phyloP scores from a whole-genome alignment of 1,140 invertebrate genomes.

The Drosophila mojavensis region DNA sequence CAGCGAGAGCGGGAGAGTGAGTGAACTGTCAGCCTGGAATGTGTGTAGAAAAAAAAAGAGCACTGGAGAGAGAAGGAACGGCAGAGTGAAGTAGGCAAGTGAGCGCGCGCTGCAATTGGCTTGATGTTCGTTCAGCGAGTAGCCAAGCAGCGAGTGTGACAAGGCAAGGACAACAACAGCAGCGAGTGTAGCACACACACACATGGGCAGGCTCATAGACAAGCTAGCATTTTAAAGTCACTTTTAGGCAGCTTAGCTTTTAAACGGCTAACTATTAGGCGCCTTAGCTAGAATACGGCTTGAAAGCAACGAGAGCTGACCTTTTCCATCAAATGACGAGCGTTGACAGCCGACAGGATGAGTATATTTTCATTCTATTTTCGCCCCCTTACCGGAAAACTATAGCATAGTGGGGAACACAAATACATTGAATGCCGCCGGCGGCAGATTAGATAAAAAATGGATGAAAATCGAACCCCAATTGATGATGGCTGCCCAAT shows the following conservation, averaged over 20 bases:
- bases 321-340: conserved; percentile 26
- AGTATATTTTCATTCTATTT: not conserved
- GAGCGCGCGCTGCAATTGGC: conserved; percentile 40
- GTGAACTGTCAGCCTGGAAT: not conserved
- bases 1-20: not conserved
- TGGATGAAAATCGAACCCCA: conserved; percentile 21
- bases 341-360: conserved; percentile 15
- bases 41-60: conserved; percentile 10
- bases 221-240: conserved; percentile 34
- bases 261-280: conserved; percentile 12
- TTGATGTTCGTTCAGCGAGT: conserved; percentile 15
- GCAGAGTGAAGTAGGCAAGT: conserved; percentile 3
- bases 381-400: conserved; percentile 22
- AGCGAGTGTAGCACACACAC: conserved; percentile 38
- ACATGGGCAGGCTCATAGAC: not conserved
- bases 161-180: conserved; percentile 56
- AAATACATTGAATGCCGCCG: conserved; percentile 15
- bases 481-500: conserved; percentile 29
- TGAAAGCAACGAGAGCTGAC: conserved; percentile 23
- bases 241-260: conserved; percentile 31
- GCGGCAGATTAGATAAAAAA: conserved; percentile 40
- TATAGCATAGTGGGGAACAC: conserved; percentile 3
- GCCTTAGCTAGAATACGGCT: conserved; percentile 17
- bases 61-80: conserved; percentile 9
- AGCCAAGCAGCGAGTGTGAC: conserved; percentile 39